Conservation (phyloP, 2,888 invertebrate species). For the Cerastis leucographa region DNA sequence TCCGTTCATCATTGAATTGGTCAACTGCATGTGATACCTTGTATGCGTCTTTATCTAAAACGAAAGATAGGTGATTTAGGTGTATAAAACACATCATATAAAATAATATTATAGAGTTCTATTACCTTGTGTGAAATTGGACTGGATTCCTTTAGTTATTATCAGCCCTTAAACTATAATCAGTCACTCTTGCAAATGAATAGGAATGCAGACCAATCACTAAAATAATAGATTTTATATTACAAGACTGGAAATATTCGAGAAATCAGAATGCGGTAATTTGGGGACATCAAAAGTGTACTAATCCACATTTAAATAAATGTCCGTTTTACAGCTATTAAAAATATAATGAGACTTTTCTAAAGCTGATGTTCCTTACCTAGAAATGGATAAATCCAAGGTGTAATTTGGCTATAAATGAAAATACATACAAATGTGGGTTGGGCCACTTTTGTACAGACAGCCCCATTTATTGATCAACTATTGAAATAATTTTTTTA, state of each 20-base stretch:
- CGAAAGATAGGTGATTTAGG: conserved; percentile 30
- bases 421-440: conserved; percentile 59
- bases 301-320: conserved; percentile 46
- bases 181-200: conserved; percentile 72
- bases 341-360: conserved; percentile 12
- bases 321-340: conserved; percentile 8
- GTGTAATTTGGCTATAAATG: conserved; percentile 37
- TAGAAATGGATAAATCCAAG: conserved; percentile 38
- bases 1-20: conserved; percentile 74
- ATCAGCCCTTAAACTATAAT: conserved; percentile 61
- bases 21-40: conserved; percentile 47
- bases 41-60: conserved; percentile 56
- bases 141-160: conserved; percentile 63
- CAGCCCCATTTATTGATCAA: conserved; percentile 48
- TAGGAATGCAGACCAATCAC: conserved; percentile 73
- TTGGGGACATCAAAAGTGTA: conserved; percentile 49
- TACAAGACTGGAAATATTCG: conserved; percentile 44
- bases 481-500: conserved; percentile 26
- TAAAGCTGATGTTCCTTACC: conserved; percentile 35
- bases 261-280: conserved; percentile 38
- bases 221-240: conserved; percentile 72
- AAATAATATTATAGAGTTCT: conserved; percentile 41
- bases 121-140: conserved; percentile 76
- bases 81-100: background rate
- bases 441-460: conserved; percentile 52